Evolutionary conservation across 2,797 vertebrate species (phyloP), one percentile per base, ranked within the genome.

Genomic region (Tenualosa thibaudeaui): DNA sequence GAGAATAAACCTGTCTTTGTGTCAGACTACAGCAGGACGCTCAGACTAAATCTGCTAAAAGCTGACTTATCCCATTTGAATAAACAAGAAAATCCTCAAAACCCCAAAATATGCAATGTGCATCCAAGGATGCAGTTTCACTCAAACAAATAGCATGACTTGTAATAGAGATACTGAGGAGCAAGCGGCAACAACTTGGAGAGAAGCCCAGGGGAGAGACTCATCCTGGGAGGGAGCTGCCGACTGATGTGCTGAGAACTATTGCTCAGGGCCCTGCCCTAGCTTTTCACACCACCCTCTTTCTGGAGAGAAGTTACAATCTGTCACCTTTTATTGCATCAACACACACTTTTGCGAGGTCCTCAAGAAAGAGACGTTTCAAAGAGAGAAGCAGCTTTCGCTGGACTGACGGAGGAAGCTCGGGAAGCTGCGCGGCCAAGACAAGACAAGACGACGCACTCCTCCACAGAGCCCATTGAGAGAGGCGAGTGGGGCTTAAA

Each of bases 281-380:
- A 60, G 24, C 37, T 75, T 53, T 81, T 89, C 78, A 84, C 89
- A 89, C 87, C 88, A 88, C 86, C 81, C 49, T 81, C 84, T 82
- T 81, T 22, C 81, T 86, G 81, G 54, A 81, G 85, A 90, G 85
- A 85, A 86, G 86, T 83, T 86, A 88, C 86, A 88, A 91, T 87
- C 89, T 89, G 91, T 90, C 91, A 86, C 86, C 85, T 91, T 92
- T 93, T 90, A 91, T 88, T 87, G 88, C 88, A 26, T 83, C 86
- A 83, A 89, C 87, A 88, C 88, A 83, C 83, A 56, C 83, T 68
- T 86, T 86, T 58, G 65, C 68, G 84, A 81, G 85, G 46, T 84
- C 58, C 22, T 78, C 85, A 89, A 90, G 88, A 89, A 90, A 89
- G 87, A 87, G 84, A 84, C 8, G 43, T 88, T 90, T 91, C 87